A percentile compares a stretch with the other conserved stretches of the same genome.
These are phyloP conservation scores for Erebia epiphron DNA, from an alignment of 2,888 invertebrate species.

Conservation along the genomic window DNA sequence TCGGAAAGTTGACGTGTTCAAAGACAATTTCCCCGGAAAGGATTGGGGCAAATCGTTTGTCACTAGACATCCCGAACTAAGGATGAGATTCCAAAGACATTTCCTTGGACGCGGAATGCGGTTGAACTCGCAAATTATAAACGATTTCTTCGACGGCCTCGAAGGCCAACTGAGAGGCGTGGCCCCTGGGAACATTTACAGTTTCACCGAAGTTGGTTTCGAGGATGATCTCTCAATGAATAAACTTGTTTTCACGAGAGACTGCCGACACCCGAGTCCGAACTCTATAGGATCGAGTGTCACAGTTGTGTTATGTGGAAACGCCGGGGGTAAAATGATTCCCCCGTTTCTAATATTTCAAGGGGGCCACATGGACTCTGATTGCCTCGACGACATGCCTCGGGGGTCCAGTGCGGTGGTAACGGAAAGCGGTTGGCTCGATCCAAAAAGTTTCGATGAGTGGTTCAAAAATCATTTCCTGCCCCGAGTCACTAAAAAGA, in stretches of 20 bases:
- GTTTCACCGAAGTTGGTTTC: neutral
- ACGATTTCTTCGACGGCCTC: neutral
- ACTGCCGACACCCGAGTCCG: neutral
- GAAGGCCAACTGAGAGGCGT: neutral
- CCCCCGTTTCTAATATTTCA: neutral
- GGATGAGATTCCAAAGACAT: neutral
- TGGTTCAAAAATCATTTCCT: neutral
- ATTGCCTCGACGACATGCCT: neutral
- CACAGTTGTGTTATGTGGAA: conserved; percentile 1
- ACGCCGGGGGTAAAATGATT: neutral
- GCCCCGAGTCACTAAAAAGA: neutral
- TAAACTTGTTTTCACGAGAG: neutral
- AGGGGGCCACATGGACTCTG: neutral
- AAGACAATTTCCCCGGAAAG: neutral
- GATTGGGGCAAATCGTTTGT: neutral
- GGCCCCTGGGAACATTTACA: neutral
- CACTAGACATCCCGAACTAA: neutral
- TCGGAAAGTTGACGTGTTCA: neutral
- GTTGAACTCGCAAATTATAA: neutral
- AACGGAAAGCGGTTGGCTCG: neutral
- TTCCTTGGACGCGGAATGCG: neutral
- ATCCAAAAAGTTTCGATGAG: neutral
- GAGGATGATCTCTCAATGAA: neutral
- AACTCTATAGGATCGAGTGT: neutral
- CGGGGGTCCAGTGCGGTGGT: neutral